These are phyloP conservation scores for Meandrina meandrites DNA, from an alignment of 92 coral and sea anemone species.

Conservation along the genomic window DNA sequence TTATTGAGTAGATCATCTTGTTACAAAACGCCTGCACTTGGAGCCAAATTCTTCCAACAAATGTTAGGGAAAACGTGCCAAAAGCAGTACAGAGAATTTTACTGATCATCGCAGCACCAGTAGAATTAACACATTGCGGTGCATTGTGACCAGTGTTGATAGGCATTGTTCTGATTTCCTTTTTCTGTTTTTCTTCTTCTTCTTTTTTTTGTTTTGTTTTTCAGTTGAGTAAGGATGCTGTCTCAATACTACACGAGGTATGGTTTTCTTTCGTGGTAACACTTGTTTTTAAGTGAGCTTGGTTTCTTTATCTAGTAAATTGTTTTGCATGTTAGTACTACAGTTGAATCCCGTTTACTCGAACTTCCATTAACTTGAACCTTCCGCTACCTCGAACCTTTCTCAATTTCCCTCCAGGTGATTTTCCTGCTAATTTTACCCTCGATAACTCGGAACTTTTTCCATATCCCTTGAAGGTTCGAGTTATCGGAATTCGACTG, in stretches of 20 bases:
- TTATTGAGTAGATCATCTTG: too few species aligned
- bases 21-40: not conserved
- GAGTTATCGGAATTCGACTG: too few species aligned
- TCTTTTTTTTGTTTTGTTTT: constrained; percentile 4
- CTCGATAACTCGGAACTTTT: too few species aligned
- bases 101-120: not conserved
- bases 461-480: too few species aligned
- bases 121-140: too few species aligned
- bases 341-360: too few species aligned
- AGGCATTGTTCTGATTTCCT: not conserved
- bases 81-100: not conserved
- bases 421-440: too few species aligned
- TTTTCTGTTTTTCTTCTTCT: constrained; percentile 13
- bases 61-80: not conserved
- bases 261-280: not conserved
- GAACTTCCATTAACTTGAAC: too few species aligned
- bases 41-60: not conserved
- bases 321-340: not conserved
- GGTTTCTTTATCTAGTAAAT: not conserved
- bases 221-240: constrained; percentile 84
- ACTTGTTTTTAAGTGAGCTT: not conserved
- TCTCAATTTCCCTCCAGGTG: too few species aligned
- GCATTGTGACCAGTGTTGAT: not conserved
- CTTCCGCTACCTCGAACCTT: too few species aligned
- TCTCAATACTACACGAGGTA: constrained; percentile 86